Evolutionary conservation across 2,113 vertebrate genomes (phyloP).

Genomic region (Chlorocebus sabaeus): DNA sequence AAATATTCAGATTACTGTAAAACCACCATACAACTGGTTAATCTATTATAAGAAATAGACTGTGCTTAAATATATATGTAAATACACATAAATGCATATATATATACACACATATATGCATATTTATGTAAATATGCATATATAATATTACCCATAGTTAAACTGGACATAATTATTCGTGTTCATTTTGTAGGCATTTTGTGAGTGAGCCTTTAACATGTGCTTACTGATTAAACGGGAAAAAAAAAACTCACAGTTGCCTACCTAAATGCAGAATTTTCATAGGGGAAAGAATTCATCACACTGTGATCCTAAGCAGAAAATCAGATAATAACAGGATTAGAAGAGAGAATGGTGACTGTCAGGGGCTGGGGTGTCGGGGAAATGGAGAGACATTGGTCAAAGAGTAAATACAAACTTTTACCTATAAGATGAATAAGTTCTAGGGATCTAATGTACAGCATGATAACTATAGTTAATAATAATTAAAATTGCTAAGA

Average conservation of each 20-base stretch:
- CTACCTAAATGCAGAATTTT: not conserved
- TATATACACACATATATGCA: not conserved
- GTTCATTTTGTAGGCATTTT: not conserved
- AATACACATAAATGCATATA: not conserved
- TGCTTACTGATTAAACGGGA: not conserved
- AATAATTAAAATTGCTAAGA: not conserved
- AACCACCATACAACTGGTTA: not conserved
- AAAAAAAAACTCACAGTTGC: not conserved
- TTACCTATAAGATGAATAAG: not conserved
- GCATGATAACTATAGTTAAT: not conserved
- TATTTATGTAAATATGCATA: not conserved
- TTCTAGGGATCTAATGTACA: not conserved
- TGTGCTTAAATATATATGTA: not conserved
- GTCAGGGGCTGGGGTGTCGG: not conserved
- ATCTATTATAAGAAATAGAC: not conserved
- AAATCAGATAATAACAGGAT: not conserved
- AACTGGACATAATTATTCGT: not conserved
- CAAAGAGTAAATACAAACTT: not conserved
- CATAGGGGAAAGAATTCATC: not conserved
- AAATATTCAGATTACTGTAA: constrained; percentile 19
- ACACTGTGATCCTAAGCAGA: not conserved
- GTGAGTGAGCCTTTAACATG: not conserved
- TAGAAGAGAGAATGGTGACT: not conserved
- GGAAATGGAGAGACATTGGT: not conserved
- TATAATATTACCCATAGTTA: not conserved